Evolutionary conservation across 2,113 vertebrate species (phyloP).

Genomic region (Pipra filicauda): DNA sequence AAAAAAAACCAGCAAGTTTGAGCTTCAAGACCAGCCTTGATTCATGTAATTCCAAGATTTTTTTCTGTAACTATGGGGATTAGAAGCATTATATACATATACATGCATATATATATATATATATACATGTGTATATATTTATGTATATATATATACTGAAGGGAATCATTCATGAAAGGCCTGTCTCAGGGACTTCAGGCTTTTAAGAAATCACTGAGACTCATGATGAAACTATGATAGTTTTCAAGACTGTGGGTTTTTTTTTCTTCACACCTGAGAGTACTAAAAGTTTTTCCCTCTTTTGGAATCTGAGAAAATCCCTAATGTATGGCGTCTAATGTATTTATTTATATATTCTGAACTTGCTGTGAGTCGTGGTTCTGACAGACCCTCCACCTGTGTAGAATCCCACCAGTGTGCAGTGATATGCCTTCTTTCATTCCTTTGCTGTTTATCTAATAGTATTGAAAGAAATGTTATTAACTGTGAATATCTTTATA

Average conservation of each 20-base stretch:
- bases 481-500: background rate
- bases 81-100: background rate
- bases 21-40: background rate
- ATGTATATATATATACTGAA: background rate
- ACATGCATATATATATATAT: background rate
- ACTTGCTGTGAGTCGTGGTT: background rate
- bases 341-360: background rate
- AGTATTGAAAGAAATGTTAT: background rate
- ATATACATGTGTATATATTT: too few species aligned
- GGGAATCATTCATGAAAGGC: background rate
- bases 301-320: background rate
- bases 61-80: background rate
- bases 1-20: background rate
- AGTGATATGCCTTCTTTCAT: background rate
- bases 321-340: background rate
- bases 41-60: background rate
- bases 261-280: background rate
- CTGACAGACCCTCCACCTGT: background rate
- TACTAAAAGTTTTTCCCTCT: background rate
- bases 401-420: background rate
- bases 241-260: background rate
- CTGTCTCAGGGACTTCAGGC: background rate
- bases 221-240: background rate
- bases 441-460: background rate
- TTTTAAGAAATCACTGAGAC: background rate